These are phyloP conservation scores for Drosophila niveifrons DNA, from an alignment of 2,888 invertebrate genomes.

Conservation along the genomic window DNA sequence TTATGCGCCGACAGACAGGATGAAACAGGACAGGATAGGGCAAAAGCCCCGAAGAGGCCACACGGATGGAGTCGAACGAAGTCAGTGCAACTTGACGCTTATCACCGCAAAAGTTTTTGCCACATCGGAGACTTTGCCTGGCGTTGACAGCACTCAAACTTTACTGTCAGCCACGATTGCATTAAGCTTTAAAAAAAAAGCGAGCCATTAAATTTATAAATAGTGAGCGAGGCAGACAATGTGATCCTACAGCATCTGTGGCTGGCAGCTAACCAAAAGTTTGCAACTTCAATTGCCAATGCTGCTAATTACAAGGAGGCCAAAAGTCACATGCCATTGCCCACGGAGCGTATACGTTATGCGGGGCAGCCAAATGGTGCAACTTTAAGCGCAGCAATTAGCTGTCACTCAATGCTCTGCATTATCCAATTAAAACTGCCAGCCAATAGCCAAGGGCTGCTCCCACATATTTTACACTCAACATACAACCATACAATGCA, in stretches of 20 bases:
- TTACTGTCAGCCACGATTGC: slow-evolving; percentile 41
- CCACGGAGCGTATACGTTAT: slow-evolving; percentile 17
- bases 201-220: slow-evolving; percentile 42
- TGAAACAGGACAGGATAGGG: slow-evolving; percentile 23
- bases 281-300: slow-evolving; percentile 48
- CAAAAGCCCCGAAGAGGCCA: slow-evolving; percentile 36
- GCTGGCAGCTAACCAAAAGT: slow-evolving; percentile 18
- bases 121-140: slow-evolving; percentile 63
- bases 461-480: slow-evolving; percentile 21
- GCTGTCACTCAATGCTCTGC: slow-evolving; percentile 49
- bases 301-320: slow-evolving; percentile 45
- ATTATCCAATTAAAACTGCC: slow-evolving; percentile 62
- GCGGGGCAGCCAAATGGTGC: slow-evolving; percentile 22
- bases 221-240: slow-evolving; percentile 13
- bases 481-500: slow-evolving; percentile 24
- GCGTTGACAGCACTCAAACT: slow-evolving; percentile 68
- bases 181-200: slow-evolving; percentile 38
- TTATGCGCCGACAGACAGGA: slow-evolving; percentile 38
- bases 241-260: slow-evolving; percentile 24
- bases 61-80: slow-evolving; percentile 26
- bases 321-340: slow-evolving; percentile 21
- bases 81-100: slow-evolving; percentile 63
- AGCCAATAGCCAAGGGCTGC: slow-evolving; percentile 12
- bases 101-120: slow-evolving; percentile 73
- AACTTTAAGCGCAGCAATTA: slow-evolving; percentile 56